Evolutionary conservation across 2,888 invertebrate species (phyloP), one percentile per base, ranked within the genome.

Genomic region (Pomacea canaliculata): DNA sequence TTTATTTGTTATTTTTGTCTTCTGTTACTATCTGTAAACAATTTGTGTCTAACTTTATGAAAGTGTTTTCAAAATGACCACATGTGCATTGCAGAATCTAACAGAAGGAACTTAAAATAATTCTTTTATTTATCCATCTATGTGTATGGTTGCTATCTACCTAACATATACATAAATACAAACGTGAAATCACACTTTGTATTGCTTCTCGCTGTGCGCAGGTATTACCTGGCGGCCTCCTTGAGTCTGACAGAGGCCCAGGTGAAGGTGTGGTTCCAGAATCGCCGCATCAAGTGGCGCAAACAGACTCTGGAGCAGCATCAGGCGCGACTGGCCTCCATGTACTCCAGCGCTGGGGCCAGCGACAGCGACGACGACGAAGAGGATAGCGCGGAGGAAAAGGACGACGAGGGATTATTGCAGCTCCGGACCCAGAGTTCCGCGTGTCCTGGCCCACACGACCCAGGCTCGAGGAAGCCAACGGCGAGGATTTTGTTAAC

Each of bases 261-360:
- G 93, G 96, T 96, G 7, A 91, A 91, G 81, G 91, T 90, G 19
- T 90, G 90, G 90, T 90, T 90, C 79, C 90, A 90, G 80, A 90
- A 90, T 81, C 78, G 90, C 51, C 93, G 98, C 65, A 98, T 98
- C 84, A 97, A 97, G 92, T 98, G 97, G 97, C 93, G 98, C 71
- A 98, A 98, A 88, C 96, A 97, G 87, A 97, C 97, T 86, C 92
- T 97, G 85, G 97, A 97, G 89, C 94, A 97, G 85, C 97, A 97
- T 76, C 87, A 88, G 60, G 86, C 86, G 3, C 83, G 85, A 66
- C 78, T 87, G 51, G 83, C 85, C 19, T 76, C 79, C 59, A 70
- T 76, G 18, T 82, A 84, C 51, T 80, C 83, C n/a, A 82, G 77
- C 49, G 82, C 81, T 71, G 83, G 80, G 60, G 75, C 77, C 18